Evolutionary conservation across 2,888 invertebrate genomes (phyloP).

Genomic region (Dione vanillae): DNA sequence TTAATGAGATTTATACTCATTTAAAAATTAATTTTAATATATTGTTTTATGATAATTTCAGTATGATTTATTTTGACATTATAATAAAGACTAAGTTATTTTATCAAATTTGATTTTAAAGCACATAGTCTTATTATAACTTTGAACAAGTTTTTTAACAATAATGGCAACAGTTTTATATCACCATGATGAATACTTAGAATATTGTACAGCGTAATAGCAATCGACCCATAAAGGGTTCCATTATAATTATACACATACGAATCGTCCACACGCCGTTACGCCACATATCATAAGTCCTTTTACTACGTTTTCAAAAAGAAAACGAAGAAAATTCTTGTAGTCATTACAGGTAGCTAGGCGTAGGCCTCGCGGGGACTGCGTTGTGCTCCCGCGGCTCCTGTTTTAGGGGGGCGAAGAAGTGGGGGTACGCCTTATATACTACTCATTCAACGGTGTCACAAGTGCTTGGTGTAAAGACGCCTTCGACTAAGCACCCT

Average conservation of each 20-base stretch:
- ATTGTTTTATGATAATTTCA: too few species aligned
- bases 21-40: too few species aligned
- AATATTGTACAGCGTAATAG: slow-evolving; percentile 44
- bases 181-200: not conserved
- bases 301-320: slow-evolving; percentile 78
- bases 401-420: slow-evolving; percentile 65
- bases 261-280: slow-evolving; percentile 80
- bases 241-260: slow-evolving; percentile 77
- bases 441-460: slow-evolving; percentile 51
- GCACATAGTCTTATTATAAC: not conserved
- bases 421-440: slow-evolving; percentile 58
- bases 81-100: too few species aligned
- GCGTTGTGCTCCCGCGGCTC: slow-evolving; percentile 62
- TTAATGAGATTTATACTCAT: not conserved
- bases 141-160: not conserved
- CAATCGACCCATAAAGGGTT: slow-evolving; percentile 62
- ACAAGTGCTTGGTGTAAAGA: slow-evolving; percentile 42
- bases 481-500: slow-evolving; percentile 36
- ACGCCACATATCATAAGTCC: slow-evolving; percentile 83
- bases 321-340: slow-evolving; percentile 76
- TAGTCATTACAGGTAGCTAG: slow-evolving; percentile 77
- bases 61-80: too few species aligned
- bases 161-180: not conserved
- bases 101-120: too few species aligned
- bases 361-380: slow-evolving; percentile 64